Percentiles rank a stretch among this genome's conserved stretches.
These are phyloP conservation scores for Squalus acanthias DNA, from an alignment of 2,797 vertebrate genomes.

Conservation along the genomic window DNA sequence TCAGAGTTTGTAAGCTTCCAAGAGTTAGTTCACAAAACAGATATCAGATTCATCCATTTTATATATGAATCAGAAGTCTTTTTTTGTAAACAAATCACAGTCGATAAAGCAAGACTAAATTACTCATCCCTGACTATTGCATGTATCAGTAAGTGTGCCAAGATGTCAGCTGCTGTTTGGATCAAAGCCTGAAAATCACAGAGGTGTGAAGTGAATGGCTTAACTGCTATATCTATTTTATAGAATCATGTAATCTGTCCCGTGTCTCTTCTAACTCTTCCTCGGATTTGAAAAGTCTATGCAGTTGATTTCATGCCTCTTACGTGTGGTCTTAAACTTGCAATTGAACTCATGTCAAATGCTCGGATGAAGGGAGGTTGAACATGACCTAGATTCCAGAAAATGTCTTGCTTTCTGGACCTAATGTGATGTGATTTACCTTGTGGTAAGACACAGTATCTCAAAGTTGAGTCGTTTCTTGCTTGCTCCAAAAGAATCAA, in stretches of 20 bases:
- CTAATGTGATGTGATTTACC: constrained; percentile 8
- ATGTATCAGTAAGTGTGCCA: not conserved
- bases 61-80: not conserved
- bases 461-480: not conserved
- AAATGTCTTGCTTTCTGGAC: constrained; percentile 6
- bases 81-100: not conserved
- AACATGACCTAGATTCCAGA: constrained; percentile 18
- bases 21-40: not conserved
- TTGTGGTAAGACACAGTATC: not conserved
- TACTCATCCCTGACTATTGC: not conserved
- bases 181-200: constrained; percentile 16
- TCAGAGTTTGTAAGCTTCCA: not conserved
- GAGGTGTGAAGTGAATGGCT: not conserved
- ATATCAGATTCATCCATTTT: not conserved
- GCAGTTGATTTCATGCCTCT: not conserved
- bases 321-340: constrained; percentile 6
- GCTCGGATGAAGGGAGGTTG: not conserved
- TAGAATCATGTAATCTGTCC: not conserved
- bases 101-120: not conserved
- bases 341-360: constrained; percentile 5
- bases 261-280: not conserved
- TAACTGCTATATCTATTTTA: not conserved
- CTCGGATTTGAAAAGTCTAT: not conserved
- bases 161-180: constrained; percentile 1
- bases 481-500: not conserved